Evolutionary conservation across 1,140 invertebrate species (phyloP), one percentile per base, ranked within the genome.

Genomic region (Aphidius gifuensis): DNA sequence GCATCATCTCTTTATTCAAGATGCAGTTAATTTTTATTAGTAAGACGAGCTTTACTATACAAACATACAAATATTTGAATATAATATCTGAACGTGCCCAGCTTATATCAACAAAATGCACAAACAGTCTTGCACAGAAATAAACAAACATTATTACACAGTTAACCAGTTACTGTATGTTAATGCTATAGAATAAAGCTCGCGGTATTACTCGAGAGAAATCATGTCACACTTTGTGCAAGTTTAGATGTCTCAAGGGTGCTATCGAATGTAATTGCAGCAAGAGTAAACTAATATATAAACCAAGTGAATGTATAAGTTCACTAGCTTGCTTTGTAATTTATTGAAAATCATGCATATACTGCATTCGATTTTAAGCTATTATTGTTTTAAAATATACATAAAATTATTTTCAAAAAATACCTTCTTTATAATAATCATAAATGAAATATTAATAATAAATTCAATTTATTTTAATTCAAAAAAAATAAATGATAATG

Each of bases 211-310:
- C 71, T 73, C 66, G 62, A 61, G 71, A 73, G 71, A 73, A 73
- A 73, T 73, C 69, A 73, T 71, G 67, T 67, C 68, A 67, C 68
- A 65, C 65, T 69, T 71, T 67, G 64, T 61, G 61, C 66, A 73
- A 73, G 58, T 69, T 69, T 66, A 70, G 66, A 39, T 67, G 63
- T 68, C 71, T 66, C 68, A 49, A 21, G 69, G 66, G 71, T 67
- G 68, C 71, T 69, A 71, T 73, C 68, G 65, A 68, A 58, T 71
- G 67, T 73, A 73, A 73, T 73, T 73, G 69, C 67, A 64, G 64
- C 61, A 64, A 70, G 68, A 70, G 69, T 71, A 73, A 73, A 70
- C 69, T 69, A 73, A 71, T 69, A 67, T 67, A 69, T 70, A 63
- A 64, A 66, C 44, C 46, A 47, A 8, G 45, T 32, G 42, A n/a